phyloP scores from a whole-genome alignment of 1,140 invertebrate genomes.

The Popillia japonica region DNA sequence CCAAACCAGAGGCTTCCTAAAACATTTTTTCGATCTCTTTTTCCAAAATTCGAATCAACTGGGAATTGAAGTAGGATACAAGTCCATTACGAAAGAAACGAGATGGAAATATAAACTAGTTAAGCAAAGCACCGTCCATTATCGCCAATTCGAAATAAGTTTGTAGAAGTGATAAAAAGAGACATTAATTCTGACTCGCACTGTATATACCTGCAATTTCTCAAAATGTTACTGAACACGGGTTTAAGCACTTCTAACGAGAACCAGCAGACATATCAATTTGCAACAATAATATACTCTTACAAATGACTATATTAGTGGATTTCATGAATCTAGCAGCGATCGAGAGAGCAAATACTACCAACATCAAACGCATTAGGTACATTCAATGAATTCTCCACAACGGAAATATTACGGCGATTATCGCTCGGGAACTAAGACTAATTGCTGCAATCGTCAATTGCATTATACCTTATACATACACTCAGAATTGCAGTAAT shows the following conservation, averaged over 20 bases:
- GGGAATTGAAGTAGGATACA: no score
- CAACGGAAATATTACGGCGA: not conserved
- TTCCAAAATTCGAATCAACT: no score
- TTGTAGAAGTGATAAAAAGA: no score
- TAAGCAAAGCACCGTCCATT: no score
- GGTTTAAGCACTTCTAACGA: not conserved
- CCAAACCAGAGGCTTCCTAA: no score
- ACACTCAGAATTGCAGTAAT: not conserved
- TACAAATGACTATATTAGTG: not conserved
- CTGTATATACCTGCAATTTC: no score
- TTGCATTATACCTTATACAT: not conserved
- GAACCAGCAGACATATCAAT: not conserved
- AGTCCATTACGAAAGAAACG: no score
- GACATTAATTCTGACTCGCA: no score
- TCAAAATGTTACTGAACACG: no score
- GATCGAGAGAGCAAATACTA: not conserved
- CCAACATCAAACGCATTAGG: not conserved
- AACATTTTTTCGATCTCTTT: no score
- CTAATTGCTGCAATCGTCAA: not conserved
- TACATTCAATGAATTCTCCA: not conserved
- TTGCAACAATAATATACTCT: not conserved
- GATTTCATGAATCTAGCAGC: not conserved
- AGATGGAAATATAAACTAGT: no score
- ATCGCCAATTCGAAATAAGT: no score
- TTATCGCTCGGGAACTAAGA: not conserved